Conservation (phyloP, 2,888 invertebrate genomes). For the Scrobipalpa atriplicella region DNA sequence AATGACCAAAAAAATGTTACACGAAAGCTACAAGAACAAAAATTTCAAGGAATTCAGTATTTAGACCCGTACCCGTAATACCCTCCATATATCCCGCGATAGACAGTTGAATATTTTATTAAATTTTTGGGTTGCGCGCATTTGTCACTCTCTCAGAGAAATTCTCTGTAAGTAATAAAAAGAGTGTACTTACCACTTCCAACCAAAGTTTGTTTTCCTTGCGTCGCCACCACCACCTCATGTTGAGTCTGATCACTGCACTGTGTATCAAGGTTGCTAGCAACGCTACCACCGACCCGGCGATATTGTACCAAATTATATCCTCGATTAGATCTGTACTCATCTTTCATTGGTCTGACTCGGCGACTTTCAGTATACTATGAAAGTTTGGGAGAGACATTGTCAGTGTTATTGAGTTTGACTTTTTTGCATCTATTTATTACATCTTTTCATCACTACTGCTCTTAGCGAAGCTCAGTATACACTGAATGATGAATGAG, state of each 20-base stretch:
- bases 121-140: too few species aligned
- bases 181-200: constrained; percentile 37
- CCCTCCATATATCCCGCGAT: too few species aligned
- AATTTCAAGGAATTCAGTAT: too few species aligned
- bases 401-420: not conserved
- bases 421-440: not conserved
- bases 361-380: constrained; percentile 21
- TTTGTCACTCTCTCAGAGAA: too few species aligned
- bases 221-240: constrained; percentile 43
- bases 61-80: too few species aligned
- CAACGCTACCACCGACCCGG: not conserved
- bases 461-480: constrained; percentile 1
- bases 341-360: constrained; percentile 13
- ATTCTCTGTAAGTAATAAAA: not conserved
- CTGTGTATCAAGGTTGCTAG: not conserved
- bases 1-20: too few species aligned
- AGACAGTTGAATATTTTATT: too few species aligned
- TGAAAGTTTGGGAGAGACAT: constrained; percentile 23
- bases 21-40: too few species aligned
- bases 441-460: not conserved
- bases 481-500: constrained; percentile 5
- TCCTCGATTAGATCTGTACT: not conserved
- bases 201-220: constrained; percentile 36
- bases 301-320: constrained; percentile 6
- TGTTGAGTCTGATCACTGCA: constrained; percentile 31